Percentiles rank a stretch among this genome's conserved stretches.
Conservation (phyloP, 2,113 vertebrate genomes). For the Oceanodroma tethys region DNA sequence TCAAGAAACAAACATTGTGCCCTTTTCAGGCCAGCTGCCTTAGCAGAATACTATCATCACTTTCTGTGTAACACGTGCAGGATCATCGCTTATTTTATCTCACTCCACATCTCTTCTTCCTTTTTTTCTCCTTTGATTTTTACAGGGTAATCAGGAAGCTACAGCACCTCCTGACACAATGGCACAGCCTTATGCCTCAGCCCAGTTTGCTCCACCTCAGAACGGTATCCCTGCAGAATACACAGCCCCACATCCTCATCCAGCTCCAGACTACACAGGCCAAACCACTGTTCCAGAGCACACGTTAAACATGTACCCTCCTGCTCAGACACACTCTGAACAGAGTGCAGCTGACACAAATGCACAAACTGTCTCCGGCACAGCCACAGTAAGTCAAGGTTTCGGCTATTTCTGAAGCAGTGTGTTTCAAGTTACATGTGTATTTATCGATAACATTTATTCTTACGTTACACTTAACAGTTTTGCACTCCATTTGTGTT, state of each 20-base stretch:
- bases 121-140: background rate
- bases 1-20: background rate
- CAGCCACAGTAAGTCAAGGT: conserved; percentile 89
- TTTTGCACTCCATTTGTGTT: background rate
- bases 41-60: background rate
- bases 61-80: background rate
- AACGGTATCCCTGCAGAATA: conserved; percentile 91
- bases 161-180: conserved; percentile 92
- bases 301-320: conserved; percentile 91
- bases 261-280: conserved; percentile 88
- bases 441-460: background rate
- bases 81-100: background rate
- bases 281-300: conserved; percentile 88
- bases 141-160: conserved; percentile 95
- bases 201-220: conserved; percentile 90
- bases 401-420: background rate
- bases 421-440: background rate
- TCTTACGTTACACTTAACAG: accelerated
- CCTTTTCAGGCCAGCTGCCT: background rate
- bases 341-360: conserved; percentile 82
- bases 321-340: conserved; percentile 89
- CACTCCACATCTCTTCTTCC: background rate
- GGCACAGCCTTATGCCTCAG: conserved; percentile 93
- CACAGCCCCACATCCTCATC: conserved; percentile 87
- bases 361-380: conserved; percentile 90